Evolutionary conservation across 2,113 vertebrate species (phyloP), one percentile per base, ranked within the genome.

Genomic region (Mastomys coucha): DNA sequence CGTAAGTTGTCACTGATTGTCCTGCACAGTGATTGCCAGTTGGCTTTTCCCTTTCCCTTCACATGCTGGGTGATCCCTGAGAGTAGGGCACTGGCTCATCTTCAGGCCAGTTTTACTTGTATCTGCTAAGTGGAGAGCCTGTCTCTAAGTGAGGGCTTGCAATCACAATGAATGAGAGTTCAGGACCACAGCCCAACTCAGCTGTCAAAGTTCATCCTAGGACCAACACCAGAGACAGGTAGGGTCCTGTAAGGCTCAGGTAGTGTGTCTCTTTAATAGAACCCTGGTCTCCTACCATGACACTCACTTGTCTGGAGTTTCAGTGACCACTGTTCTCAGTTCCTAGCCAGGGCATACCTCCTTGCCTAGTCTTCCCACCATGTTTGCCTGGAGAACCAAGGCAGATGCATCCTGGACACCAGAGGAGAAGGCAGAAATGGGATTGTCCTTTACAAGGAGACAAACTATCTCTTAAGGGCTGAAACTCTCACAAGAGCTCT

Each of bases 141-240:
- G 26, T 49, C 85, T 96, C 42, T 33, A 36, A 31, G 28, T 3
- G 24, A 65, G 53, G 73, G 2, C 88, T 89, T 39, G 78, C 4
- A 6, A 42, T 45, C 7, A 0, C 5, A 67, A 6, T 14, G 65
- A 86, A 17, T n/a, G 33, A 56, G n/a, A 17, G 0, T 1, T 2
- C 10, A 5, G 51, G 90, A 13, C 26, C 33, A 11, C 75, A 91
- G n/a, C 26, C 56, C 36, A 45, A 56, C 33, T 69, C 13, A 12
- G 6, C 42, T 56, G 33, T 22, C 33, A 22, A 39, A 87, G 67
- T 56, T 60, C 60, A 58, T 60, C 17, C 49, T 56, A 16, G 20
- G 2, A 1, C 22, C 51, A 85, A 42, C 26, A 31, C 26, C 78
- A 33, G 69, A 13, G 56, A 63, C 2, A 49, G 7, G 56, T 10